Base-by-base conservation (phyloP, 2,888 invertebrate species). In the Tortrix viridana region DNA sequence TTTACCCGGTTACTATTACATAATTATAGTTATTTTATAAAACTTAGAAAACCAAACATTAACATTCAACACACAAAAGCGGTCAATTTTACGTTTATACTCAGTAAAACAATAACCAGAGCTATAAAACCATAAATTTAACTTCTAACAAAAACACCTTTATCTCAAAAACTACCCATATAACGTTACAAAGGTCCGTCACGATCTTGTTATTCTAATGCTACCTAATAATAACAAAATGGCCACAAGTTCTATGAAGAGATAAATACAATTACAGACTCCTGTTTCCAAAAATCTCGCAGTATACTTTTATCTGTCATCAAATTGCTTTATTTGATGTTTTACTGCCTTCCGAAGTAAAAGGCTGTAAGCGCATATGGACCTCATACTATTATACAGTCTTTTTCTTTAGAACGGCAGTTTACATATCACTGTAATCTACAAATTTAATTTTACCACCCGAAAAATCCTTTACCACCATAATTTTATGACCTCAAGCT, bases 251-350 rank as follows among this genome's bases (percentile, higher is more conserved):
- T 90, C 90, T 81, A 76, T 82, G 90, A 89, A 91, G 74, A 88
- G 86, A 88, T 90, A 88, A 89, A 85, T 81, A 82, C 90, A 89
- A 89, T 90, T 90, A 89, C 83, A 82, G 84, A 69, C 71, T 80
- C 72, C 88, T 75, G 81, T 87, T 89, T 89, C 88, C 89, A 86
- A 89, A 89, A 89, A 89, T 86, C 81, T 75, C 75, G 81, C 81
- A 84, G 38, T 68, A 74, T 69, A 70, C 75, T 80, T 82, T 88
- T 88, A 89, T 89, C 89, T 84, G 49, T 53, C 79, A 89, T 89
- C 88, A 82, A 78, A 81, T 77, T 74, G 77, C 57, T 75, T 81
- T 74, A 78, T 78, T 77, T 83, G 82, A 88, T 89, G 88, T 76
- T 76, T 71, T n/a, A n/a, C n/a, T n/a, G n/a, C n/a, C n/a, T n/a